Base-by-base conservation (phyloP, 2,888 invertebrate genomes). In the Achlya flavicornis region DNA sequence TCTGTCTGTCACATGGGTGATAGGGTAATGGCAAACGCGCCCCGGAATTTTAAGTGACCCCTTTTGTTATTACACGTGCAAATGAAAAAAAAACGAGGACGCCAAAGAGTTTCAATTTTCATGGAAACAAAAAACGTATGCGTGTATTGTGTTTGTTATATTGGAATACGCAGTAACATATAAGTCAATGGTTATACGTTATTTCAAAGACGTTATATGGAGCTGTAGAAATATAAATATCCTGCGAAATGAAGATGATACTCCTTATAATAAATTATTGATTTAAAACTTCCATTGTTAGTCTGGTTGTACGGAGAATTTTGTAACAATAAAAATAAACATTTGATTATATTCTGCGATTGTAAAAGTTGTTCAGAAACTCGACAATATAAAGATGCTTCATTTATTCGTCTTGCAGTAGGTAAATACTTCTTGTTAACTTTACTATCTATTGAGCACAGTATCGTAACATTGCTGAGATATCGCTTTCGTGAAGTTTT, bases 1-100 rank as follows among this genome's bases (percentile, higher is more conserved):
- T 69, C 80, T 85, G 85, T 87, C 86, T 85, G 89, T 88, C 87
- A 88, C 85, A 84, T 79, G 82, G 84, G 80, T 86, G 89, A 90
- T 89, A 89, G 85, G 86, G 86, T 90, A 90, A 90, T 86, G 83
- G 84, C 68, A 74, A 69, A 72, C 70, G 74, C 78, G 64, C 74
- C 66, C 76, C 73, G 66, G 91, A 91, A 91, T 91, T 80, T 86
- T 85, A 89, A 91, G 84, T 79, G 76, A 73, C 77, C 74, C 69
- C 61, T 61, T 46, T 58, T 70, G 70, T 76, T 75, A 73, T 76
- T 77, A 72, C 74, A 71, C 66, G 74, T 72, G 66, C 63, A 73
- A 76, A 74, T 70, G 66, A 72, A 70, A 66, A 74, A 69, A 69
- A 66, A 62, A 26, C 26, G 62, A 64, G 63, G 61, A 64, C 64